Evolutionary conservation across 2,797 vertebrate genomes (phyloP), one percentile per base, ranked within the genome.

Genomic region (Dicrostonyx torquatus): DNA sequence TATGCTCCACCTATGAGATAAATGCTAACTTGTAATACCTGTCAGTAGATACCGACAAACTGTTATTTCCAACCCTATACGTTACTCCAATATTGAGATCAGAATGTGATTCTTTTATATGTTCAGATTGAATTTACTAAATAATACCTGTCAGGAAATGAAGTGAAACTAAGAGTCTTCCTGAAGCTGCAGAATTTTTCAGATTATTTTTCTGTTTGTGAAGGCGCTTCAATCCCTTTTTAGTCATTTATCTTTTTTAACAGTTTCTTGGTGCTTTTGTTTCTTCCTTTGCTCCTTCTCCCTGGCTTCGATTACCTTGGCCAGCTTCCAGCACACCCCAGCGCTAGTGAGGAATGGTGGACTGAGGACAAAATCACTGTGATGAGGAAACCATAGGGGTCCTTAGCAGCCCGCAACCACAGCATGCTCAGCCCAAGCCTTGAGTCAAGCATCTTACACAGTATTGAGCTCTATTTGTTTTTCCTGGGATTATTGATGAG

Each of bases 351-450:
- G 98, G 94, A 99, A 99, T 94, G 99, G 97, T 0, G 99, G 99
- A 0, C 99, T 99, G 48, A 99, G 99, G 24, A 99, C 99, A 98
- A 99, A 98, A 99, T 99, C 97, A 99, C 99, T 0, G 99, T 99
- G 0, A 99, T 99, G 70, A 99, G 99, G 96, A 99, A 99, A 96
- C 99, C 99, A 0, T 99, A 99, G 5, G 99, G 99, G 98, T 99
- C 99, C 98, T 99, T 99, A 96, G 99, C 99, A 95, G 99, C 99
- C 99, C 99, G 99, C 98, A 99, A 99, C 99, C 98, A 99, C 99
- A 48, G 99, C 97, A 95, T 99, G 99, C 96, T 99, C 99, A 0
- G 99, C 99, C 99, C 99, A 99, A 53, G 98, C 99, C 98, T 98
- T 99, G 85, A 99, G 95, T 99, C 99, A 48, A 99, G 98, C 99